These are phyloP conservation scores for Cosmia trapezina DNA, from an alignment of 2,888 invertebrate genomes.

Conservation along the genomic window DNA sequence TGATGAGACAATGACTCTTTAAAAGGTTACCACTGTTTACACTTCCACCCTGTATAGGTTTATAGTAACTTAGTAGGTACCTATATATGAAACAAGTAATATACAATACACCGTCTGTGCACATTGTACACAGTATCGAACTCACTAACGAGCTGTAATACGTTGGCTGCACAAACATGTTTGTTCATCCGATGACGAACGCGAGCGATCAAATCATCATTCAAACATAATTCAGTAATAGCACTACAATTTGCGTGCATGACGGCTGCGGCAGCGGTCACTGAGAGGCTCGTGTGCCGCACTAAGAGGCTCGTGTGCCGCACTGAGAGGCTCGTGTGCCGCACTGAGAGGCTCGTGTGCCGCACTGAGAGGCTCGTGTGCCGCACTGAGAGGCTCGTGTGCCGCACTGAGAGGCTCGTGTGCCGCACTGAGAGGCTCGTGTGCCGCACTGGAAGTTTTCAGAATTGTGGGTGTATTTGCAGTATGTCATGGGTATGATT, in stretches of 20 bases:
- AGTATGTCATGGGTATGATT: not conserved
- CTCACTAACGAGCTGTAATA: slow-evolving; percentile 37
- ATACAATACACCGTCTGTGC: not conserved
- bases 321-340: not conserved
- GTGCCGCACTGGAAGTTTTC: not conserved
- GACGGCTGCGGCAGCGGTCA: not conserved
- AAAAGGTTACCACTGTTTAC: no score
- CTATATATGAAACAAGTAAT: not conserved
- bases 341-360: not conserved
- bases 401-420: not conserved
- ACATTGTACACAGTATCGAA: slow-evolving; percentile 2
- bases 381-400: not conserved
- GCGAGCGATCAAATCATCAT: slow-evolving; percentile 45
- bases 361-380: no score
- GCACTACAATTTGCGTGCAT: slow-evolving; percentile 30
- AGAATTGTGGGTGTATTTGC: not conserved
- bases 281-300: not conserved
- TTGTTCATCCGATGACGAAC: slow-evolving; percentile 20
- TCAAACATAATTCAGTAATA: slow-evolving; percentile 34
- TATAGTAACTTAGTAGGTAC: no score
- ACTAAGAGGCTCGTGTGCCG: not conserved
- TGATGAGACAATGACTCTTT: no score
- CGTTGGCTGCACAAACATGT: slow-evolving; percentile 25
- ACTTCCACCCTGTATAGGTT: no score
- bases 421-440: not conserved